These are phyloP conservation scores for Panulirus ornatus DNA, from an alignment of 1,140 invertebrate species.

Conservation along the genomic window DNA sequence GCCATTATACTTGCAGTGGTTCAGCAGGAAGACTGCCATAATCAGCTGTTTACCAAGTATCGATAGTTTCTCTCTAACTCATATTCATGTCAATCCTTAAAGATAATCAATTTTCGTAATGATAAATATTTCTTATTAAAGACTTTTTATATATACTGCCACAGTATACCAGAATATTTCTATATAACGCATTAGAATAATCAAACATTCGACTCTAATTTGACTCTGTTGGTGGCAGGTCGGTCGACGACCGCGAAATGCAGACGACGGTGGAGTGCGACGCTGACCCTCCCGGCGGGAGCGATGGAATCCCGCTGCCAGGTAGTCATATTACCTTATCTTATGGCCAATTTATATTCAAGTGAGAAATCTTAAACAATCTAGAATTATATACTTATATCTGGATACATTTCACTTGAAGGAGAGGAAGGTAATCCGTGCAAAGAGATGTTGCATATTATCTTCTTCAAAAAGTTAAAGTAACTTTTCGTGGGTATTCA, in stretches of 20 bases:
- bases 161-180: neutral
- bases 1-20: conserved; percentile 91
- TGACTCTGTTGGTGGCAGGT: neutral
- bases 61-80: conserved; percentile 12
- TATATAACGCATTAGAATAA: neutral
- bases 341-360: no score
- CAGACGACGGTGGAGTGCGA: conserved; percentile 10
- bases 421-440: no score
- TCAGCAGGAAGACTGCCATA: conserved; percentile 92
- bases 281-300: neutral
- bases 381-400: no score
- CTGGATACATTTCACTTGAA: no score
- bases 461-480: no score
- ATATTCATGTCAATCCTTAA: neutral
- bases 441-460: no score
- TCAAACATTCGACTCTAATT: neutral
- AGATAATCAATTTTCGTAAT: neutral
- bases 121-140: neutral
- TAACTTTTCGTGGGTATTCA: no score
- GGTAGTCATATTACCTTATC: neutral
- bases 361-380: no score
- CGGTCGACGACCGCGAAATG: conserved; percentile 34
- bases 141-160: neutral
- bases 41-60: conserved; percentile 68
- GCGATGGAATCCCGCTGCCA: neutral